Base-by-base conservation (phyloP, 2,113 vertebrate species). In the Colistium nudipinnis region DNA sequence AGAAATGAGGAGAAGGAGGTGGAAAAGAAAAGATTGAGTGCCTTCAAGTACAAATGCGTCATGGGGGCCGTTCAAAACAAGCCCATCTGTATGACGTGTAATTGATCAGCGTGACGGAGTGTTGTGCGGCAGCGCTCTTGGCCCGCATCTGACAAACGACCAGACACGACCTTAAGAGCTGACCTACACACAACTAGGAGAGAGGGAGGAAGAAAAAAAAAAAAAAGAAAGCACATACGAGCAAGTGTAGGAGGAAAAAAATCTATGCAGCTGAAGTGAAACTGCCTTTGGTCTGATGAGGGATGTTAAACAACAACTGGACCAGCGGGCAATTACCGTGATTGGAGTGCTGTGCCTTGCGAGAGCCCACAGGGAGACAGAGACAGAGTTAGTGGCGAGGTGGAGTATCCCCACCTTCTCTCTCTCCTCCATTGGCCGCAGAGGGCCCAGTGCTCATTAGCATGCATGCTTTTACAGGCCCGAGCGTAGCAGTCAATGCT, bases 381-480 rank as follows among this genome's bases (percentile, higher is more conserved):
- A 78, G 78, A 68, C 49, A 24, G 81, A 82, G 77, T 63, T 67
- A 60, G 78, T 60, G 38, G 74, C 41, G 76, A 74, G 78, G 72
- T 66, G 36, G 75, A 70, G 45, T 74, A 54, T 77, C 56, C 39
- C 71, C 81, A 69, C 73, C 77, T 80, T 59, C 76, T 70, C 54
- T 70, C 54, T 64, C 61, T 57, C 55, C 55, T 71, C 89, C 88
- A 82, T 81, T 91, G 90, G 88, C 92, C 90, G 90, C 87, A 88
- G 88, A 91, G 93, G n/a, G 75, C 91, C 84, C 90, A 91, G 85
- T 78, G 92, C 94, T 96, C 94, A 95, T 97, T 95, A 95, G 92
- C 91, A 96, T 96, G 95, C 93, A 93, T 92, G 95, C 89, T 96
- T 95, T 95, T 94, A 96, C 94, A 93, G 94, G 93, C 92, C 90